phyloP scores from a whole-genome alignment of 2,797 vertebrate species.

The Halcyon chelicuti region DNA sequence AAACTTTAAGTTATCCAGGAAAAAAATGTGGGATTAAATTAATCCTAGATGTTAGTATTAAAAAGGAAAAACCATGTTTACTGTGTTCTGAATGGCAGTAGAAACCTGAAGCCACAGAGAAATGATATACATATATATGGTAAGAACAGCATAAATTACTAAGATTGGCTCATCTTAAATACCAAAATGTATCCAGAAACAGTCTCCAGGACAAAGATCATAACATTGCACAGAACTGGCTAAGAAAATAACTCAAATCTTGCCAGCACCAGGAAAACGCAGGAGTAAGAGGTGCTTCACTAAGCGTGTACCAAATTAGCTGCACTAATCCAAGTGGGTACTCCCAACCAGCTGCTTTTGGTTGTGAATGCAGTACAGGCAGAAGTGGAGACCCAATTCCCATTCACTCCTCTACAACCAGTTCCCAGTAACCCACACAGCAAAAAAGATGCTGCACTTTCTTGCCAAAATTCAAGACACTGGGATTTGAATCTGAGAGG shows the following conservation, averaged over 20 bases:
- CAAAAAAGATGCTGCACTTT: not conserved
- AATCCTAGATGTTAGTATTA: slow-evolving; percentile 62
- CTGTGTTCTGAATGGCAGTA: slow-evolving; percentile 36
- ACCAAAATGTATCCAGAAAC: not conserved
- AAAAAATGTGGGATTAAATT: slow-evolving; percentile 67
- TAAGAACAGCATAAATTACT: slow-evolving; percentile 32
- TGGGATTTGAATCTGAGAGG: not conserved
- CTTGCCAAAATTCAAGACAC: not conserved
- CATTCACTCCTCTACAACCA: not conserved
- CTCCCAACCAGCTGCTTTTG: not conserved
- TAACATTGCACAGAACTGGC: not conserved
- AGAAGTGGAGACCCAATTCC: not conserved
- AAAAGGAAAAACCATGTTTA: slow-evolving; percentile 47
- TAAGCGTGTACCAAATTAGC: not conserved
- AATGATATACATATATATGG: not conserved
- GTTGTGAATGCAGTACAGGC: not conserved
- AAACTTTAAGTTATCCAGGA: slow-evolving; percentile 63
- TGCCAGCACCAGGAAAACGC: not conserved
- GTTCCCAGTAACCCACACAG: not conserved
- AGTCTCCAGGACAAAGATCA: not conserved
- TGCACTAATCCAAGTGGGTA: not conserved
- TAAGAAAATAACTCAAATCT: not conserved
- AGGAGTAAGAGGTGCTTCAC: not conserved
- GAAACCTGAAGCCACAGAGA: slow-evolving; percentile 53
- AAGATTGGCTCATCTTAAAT: not conserved